These are phyloP conservation scores for Choloepus didactylus DNA, from an alignment of 2,797 vertebrate species.

Conservation along the genomic window DNA sequence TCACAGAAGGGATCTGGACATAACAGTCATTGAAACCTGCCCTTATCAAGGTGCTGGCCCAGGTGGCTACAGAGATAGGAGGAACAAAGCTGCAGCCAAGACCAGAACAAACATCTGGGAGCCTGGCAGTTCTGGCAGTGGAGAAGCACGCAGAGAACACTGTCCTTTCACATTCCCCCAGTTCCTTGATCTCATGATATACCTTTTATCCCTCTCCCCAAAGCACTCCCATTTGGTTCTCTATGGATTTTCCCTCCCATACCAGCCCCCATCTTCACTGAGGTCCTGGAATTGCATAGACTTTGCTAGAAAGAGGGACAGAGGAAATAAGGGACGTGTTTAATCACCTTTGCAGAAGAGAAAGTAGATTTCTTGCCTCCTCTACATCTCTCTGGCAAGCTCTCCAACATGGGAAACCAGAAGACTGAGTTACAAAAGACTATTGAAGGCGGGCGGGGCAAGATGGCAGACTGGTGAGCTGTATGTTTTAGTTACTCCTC, in stretches of 20 bases:
- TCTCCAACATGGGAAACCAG: conserved; percentile 39
- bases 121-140: neutral
- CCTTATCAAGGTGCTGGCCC: neutral
- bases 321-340: neutral
- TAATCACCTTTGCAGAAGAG: conserved; percentile 62
- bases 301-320: neutral
- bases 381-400: conserved; percentile 7
- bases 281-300: neutral
- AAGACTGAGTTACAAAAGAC: neutral
- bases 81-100: neutral
- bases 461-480: no score
- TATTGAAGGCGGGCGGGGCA: neutral
- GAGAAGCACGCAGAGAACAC: neutral
- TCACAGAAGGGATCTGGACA: conserved; percentile 60
- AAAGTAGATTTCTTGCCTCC: conserved; percentile 33
- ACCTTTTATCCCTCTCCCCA: neutral
- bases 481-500: no score
- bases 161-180: neutral
- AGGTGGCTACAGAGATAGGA: conserved; percentile 2
- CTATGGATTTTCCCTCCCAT: neutral
- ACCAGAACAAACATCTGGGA: neutral
- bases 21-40: neutral
- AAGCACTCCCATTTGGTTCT: neutral
- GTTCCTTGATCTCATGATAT: neutral
- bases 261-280: neutral